Evolutionary conservation across 2,797 vertebrate species (phyloP).

Genomic region (Leontocebus nigricollis): DNA sequence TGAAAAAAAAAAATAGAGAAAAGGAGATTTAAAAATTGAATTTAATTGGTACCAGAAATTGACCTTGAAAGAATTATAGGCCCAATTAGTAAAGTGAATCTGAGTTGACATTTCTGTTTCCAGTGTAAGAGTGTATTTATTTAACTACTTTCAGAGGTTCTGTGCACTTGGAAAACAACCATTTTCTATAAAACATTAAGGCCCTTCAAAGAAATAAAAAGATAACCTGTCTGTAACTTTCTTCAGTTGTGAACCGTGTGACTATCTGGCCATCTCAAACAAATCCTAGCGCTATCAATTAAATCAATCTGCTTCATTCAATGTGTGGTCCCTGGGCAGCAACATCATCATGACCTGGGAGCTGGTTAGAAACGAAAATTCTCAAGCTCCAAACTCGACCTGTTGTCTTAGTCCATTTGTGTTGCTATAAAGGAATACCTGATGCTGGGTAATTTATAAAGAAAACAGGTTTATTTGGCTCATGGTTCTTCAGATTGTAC

Average conservation of each 20-base stretch:
- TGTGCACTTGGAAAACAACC: constrained; percentile 37
- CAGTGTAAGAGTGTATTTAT: constrained; percentile 40
- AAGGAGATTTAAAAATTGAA: not conserved
- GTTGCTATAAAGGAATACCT: too few relatives aligned
- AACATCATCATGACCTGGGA: not conserved
- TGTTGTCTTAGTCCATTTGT: too few relatives aligned
- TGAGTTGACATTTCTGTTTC: constrained; percentile 38
- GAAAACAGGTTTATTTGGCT: not conserved
- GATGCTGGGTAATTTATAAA: too few relatives aligned
- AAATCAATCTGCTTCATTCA: not conserved
- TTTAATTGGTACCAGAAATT: constrained; percentile 53
- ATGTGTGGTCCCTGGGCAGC: not conserved
- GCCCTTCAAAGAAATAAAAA: constrained; percentile 44
- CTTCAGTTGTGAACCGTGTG: not conserved
- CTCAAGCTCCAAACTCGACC: not conserved
- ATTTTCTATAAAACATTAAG: constrained; percentile 41
- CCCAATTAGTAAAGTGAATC: constrained; percentile 44
- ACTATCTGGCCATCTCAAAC: not conserved
- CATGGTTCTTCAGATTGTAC: not conserved
- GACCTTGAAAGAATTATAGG: constrained; percentile 39
- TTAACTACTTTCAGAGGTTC: constrained; percentile 44
- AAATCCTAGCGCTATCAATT: not conserved
- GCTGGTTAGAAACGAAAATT: not conserved
- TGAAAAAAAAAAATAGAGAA: not conserved
- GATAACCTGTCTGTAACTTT: not conserved